Percentiles rank a stretch among this genome's conserved stretches.
Conservation (phyloP, 2,888 invertebrate genomes). For the Tolmerus cingulatus region DNA sequence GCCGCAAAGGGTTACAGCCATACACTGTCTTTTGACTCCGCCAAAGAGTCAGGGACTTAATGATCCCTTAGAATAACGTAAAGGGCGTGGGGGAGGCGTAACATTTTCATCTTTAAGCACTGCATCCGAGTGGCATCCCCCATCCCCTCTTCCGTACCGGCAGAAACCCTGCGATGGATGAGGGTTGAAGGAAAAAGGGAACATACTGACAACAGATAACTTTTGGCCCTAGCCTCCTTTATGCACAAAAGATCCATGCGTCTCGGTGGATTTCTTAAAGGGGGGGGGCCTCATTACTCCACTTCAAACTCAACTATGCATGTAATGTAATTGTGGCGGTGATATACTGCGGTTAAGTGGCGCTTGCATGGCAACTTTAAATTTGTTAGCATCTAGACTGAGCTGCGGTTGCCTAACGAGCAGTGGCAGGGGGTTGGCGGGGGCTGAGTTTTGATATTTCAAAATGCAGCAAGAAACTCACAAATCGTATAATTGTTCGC, state of each 20-base stretch:
- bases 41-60: neutral
- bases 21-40: neutral
- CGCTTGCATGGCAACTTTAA: constrained; percentile 10
- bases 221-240: neutral
- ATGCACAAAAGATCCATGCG: neutral
- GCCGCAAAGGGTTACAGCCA: constrained; percentile 23
- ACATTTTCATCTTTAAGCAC: neutral
- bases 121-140: neutral
- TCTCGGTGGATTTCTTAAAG: neutral
- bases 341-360: constrained; percentile 17
- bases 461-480: neutral
- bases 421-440: neutral
- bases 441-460: neutral
- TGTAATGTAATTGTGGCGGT: constrained; percentile 16
- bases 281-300: neutral
- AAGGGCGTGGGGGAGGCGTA: neutral
- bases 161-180: too few relatives aligned
- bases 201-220: constrained; percentile 26
- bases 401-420: neutral
- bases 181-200: neutral
- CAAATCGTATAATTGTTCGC: neutral
- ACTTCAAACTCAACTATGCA: constrained; percentile 31
- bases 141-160: neutral
- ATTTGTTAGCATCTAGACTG: neutral
- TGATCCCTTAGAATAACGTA: neutral